Conservation (phyloP, 1,140 invertebrate genomes). For the Penaeus chinensis region DNA sequence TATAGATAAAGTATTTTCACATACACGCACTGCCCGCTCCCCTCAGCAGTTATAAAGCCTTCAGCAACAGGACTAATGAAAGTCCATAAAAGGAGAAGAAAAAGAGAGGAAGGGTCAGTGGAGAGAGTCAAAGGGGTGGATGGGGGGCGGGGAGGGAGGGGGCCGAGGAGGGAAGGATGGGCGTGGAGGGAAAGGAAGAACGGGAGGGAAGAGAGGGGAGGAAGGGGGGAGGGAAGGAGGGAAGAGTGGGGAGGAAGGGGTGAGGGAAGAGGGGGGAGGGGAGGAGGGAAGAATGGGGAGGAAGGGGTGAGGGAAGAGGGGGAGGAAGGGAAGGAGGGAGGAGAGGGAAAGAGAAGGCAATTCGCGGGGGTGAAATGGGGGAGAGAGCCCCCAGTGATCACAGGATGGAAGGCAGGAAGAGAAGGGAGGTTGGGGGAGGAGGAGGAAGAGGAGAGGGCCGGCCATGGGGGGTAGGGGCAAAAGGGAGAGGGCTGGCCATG, state of each 20-base stretch:
- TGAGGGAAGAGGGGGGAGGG: neutral
- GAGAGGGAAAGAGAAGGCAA: neutral
- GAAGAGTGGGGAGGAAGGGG: neutral
- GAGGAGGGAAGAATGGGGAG: neutral
- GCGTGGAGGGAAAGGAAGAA: neutral
- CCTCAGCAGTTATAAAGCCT: too few species aligned
- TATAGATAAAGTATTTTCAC: constrained; percentile 20
- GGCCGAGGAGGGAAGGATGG: neutral
- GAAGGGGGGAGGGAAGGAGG: neutral
- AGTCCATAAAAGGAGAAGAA: constrained; percentile 4
- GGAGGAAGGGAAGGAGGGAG: too few species aligned
- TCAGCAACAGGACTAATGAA: neutral
- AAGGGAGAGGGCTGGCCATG: too few species aligned
- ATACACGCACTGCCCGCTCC: neutral
- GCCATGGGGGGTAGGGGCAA: too few species aligned
- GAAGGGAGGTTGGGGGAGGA: neutral
- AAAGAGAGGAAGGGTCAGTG: neutral
- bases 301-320: neutral
- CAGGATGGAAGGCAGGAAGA: neutral
- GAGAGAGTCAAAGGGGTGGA: neutral
- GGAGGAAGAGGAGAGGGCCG: neutral
- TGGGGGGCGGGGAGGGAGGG: neutral
- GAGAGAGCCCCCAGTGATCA: neutral
- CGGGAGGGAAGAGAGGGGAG: neutral
- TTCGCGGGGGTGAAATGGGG: neutral